A percentile compares a stretch with the other conserved stretches of the same genome.
These are phyloP conservation scores for Helleia helle DNA, from an alignment of 2,888 invertebrate species.

Conservation along the genomic window DNA sequence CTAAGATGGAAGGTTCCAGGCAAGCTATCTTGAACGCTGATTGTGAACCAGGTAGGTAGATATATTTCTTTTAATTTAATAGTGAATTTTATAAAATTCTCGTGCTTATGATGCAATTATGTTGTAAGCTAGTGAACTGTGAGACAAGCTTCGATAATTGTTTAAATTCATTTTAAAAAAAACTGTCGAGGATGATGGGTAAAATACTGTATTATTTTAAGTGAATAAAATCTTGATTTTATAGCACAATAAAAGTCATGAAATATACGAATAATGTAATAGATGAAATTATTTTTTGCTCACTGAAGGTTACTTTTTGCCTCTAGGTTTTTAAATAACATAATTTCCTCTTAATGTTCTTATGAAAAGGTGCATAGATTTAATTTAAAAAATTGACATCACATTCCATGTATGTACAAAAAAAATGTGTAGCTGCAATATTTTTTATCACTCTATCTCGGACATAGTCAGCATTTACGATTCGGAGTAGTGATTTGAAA, in stretches of 20 bases:
- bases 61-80: conserved; percentile 11
- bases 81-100: not conserved
- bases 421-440: conserved; percentile 7
- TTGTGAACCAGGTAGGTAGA: conserved; percentile 18
- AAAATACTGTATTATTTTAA: no score
- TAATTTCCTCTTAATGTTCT: no score
- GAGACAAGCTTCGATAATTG: no score
- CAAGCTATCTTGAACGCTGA: conserved; percentile 14
- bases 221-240: no score
- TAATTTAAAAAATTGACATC: conserved; percentile 40
- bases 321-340: no score
- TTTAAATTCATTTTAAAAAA: no score
- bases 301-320: no score
- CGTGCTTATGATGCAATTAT: conserved; percentile 3
- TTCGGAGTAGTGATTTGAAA: conserved; percentile 10
- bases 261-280: no score
- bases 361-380: conserved; percentile 43
- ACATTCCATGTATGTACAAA: conserved; percentile 67
- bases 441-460: conserved; percentile 24
- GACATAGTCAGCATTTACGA: conserved; percentile 35
- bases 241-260: no score
- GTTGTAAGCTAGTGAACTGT: not conserved
- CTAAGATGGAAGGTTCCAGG: conserved; percentile 10
- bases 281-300: no score
- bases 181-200: no score